Evolutionary conservation across 2,888 invertebrate species (phyloP).

Genomic region (Drosophila mimica): DNA sequence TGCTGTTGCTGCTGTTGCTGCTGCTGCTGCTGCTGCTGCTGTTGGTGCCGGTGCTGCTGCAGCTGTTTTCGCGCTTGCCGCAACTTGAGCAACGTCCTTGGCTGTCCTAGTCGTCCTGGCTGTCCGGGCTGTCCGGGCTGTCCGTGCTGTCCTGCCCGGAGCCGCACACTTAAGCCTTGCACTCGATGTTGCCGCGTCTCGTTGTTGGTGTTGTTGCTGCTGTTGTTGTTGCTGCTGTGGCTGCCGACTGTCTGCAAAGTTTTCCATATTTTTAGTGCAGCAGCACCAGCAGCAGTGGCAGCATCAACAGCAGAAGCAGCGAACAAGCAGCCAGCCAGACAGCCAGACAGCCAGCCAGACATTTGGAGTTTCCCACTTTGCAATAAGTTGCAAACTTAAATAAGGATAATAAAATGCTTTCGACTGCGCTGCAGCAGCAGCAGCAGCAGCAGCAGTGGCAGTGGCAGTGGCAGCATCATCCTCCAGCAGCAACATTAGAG

Average conservation of each 20-base stretch:
- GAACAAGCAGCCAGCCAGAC: constrained; percentile 12
- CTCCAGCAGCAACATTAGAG: constrained; percentile 48
- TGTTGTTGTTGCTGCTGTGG: constrained; percentile 56
- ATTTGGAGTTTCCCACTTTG: constrained; percentile 82
- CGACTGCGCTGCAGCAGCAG: constrained; percentile 59
- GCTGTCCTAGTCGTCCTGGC: constrained; percentile 59
- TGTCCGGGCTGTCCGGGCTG: constrained; percentile 42
- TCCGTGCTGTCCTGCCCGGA: constrained; percentile 23
- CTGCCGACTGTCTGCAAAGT: constrained; percentile 77
- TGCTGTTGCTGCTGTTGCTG: constrained; percentile 24
- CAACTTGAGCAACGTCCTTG: constrained; percentile 79
- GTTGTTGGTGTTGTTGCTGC: constrained; percentile 34
- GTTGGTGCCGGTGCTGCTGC: constrained; percentile 41
- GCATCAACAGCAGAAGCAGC: not conserved
- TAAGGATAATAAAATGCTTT: constrained; percentile 83
- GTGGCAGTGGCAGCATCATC: constrained; percentile 22
- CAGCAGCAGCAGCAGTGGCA: constrained; percentile 10
- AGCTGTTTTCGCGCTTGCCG: constrained; percentile 72
- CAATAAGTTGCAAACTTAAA: constrained; percentile 82
- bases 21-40: constrained; percentile 18
- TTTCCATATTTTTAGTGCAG: constrained; percentile 79
- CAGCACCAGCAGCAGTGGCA: constrained; percentile 35
- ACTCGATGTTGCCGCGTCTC: constrained; percentile 46
- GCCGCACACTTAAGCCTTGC: constrained; percentile 65
- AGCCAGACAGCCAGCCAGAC: constrained; percentile 45